A percentile compares a stretch with the other conserved stretches of the same genome.
Evolutionary conservation across 2,888 invertebrate species (phyloP).

Genomic region (Podabrus alpinus): DNA sequence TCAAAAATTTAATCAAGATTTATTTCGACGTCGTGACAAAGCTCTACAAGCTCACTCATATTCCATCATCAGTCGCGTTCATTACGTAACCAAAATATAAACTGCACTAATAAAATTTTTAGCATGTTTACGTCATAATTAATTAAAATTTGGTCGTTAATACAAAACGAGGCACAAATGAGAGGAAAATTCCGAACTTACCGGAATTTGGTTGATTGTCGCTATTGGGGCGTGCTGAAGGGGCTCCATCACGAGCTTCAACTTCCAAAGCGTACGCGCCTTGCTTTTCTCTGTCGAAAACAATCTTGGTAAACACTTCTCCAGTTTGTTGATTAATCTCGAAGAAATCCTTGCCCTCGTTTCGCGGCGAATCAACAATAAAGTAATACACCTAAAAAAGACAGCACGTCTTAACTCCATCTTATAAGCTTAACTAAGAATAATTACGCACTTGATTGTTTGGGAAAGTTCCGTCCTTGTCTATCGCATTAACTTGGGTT

Average conservation of each 20-base stretch:
- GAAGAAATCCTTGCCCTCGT: conserved; percentile 94
- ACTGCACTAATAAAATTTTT: neutral
- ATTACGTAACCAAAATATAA: neutral
- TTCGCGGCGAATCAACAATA: conserved; percentile 87
- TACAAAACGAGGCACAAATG: neutral
- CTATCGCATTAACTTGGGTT: conserved; percentile 94
- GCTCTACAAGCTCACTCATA: too few relatives aligned
- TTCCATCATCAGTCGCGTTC: neutral
- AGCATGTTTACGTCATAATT: neutral
- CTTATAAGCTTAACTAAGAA: neutral
- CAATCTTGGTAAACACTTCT: conserved; percentile 91
- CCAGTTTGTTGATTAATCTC: conserved; percentile 95
- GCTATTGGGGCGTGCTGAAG: conserved; percentile 93
- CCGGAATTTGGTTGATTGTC: conserved; percentile 95
- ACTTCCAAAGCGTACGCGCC: conserved; percentile 97
- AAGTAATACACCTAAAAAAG: conserved; percentile 84
- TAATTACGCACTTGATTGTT: conserved; percentile 80
- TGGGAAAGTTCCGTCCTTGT: conserved; percentile 93
- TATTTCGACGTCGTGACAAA: neutral
- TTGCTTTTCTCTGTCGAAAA: conserved; percentile 97
- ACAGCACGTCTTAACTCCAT: conserved; percentile 3
- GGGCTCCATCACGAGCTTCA: conserved; percentile 93
- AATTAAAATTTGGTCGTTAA: neutral
- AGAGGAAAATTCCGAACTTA: conserved; percentile 55
- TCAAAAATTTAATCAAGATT: neutral